phyloP scores from a whole-genome alignment of 2,888 invertebrate genomes.

The Troilus luridus region DNA sequence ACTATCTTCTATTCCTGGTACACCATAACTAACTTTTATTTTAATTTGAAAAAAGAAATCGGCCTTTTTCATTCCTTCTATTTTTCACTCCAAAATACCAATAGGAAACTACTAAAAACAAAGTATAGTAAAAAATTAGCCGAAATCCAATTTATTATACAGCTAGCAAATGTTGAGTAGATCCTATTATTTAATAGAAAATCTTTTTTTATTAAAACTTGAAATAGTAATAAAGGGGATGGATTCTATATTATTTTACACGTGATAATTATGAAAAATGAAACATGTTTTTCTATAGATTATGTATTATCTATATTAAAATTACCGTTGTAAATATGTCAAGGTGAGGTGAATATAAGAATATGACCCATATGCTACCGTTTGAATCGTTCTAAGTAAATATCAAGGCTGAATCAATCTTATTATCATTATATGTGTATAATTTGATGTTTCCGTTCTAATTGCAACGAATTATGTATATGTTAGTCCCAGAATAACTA shows the following conservation, averaged over 20 bases:
- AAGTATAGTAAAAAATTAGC: too few species aligned
- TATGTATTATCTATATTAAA: background rate
- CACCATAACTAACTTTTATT: background rate
- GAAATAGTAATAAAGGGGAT: background rate
- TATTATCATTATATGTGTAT: background rate
- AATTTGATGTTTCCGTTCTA: too few species aligned
- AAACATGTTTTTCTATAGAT: background rate
- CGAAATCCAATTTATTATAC: too few species aligned
- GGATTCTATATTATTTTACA: background rate
- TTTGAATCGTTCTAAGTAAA: too few species aligned
- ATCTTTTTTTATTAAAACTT: too few species aligned
- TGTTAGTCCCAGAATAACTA: background rate
- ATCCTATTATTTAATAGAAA: too few species aligned
- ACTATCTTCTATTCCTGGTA: background rate
- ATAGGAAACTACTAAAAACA: too few species aligned
- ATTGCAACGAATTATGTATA: background rate
- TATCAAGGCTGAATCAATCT: conserved; percentile 10
- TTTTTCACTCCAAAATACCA: too few species aligned
- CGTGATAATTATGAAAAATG: background rate
- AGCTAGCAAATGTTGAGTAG: too few species aligned
- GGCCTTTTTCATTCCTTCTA: too few species aligned
- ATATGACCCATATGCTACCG: background rate
- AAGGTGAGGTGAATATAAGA: conserved; percentile 3
- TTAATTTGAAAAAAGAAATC: background rate
- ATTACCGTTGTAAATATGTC: background rate